A percentile compares a stretch with the other conserved stretches of the same genome.
Evolutionary conservation across 30 jellyfish, hydroid and myxozoan genomes (phyloP).

Genomic region (Aurelia coerulea): DNA sequence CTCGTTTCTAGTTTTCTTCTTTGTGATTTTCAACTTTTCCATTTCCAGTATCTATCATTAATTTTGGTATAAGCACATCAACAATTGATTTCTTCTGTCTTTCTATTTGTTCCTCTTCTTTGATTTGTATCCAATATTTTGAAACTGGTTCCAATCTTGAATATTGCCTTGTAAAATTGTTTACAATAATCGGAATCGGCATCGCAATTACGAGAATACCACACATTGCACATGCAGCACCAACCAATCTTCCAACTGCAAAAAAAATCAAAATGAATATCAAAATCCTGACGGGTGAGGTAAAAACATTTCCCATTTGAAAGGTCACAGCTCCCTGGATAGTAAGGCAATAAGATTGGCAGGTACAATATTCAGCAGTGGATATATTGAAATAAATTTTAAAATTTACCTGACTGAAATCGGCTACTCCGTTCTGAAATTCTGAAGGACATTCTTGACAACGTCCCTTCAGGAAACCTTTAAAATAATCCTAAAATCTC

Average conservation of each 20-base stretch:
- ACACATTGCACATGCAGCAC: constrained; percentile 99
- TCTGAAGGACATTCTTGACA: no score
- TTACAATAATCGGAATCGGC: constrained; percentile 98
- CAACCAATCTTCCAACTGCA: constrained; percentile 94
- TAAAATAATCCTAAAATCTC: no score
- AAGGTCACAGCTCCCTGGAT: no score
- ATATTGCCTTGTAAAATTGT: constrained; percentile 93
- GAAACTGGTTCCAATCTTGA: constrained; percentile 92
- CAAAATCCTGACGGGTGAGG: no score
- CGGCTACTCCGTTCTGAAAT: no score
- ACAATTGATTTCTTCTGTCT: constrained; percentile 9
- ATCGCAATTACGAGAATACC: constrained; percentile 97
- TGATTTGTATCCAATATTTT: constrained; percentile 79
- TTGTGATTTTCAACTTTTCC: background rate
- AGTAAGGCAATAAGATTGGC: no score
- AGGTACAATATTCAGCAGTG: no score
- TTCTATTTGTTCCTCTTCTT: constrained; percentile 53
- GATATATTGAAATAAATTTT: no score
- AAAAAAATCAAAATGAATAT: background rate
- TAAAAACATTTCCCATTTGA: no score
- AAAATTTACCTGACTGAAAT: no score
- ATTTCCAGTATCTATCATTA: background rate
- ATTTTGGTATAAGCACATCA: background rate
- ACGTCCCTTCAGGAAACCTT: no score
- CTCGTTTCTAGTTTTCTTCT: background rate